Percentiles rank a stretch among this genome's conserved stretches.
Conservation (phyloP, 2,113 vertebrate genomes). For the Trachemys scripta region DNA sequence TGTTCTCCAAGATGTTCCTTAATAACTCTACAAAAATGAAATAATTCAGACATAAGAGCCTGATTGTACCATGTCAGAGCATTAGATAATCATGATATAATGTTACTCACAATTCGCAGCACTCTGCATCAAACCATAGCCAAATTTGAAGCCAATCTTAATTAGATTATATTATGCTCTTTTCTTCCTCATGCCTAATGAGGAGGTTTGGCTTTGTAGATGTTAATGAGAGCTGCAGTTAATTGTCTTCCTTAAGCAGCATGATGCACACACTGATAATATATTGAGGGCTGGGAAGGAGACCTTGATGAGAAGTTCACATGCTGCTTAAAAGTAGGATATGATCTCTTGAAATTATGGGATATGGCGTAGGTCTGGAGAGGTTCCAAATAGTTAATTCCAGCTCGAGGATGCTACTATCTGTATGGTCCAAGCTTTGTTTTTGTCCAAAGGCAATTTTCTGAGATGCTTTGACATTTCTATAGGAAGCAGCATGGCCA, state of each 20-base stretch:
- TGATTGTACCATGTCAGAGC: conserved; percentile 19
- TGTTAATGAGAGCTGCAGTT: conserved; percentile 76
- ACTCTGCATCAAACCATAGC: conserved; percentile 48
- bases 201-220: conserved; percentile 71
- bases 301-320: conserved; percentile 62
- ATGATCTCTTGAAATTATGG: conserved; percentile 22
- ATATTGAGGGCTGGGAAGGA: conserved; percentile 29
- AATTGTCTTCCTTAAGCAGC: conserved; percentile 71
- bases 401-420: neutral
- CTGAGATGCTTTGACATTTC: conserved; percentile 17
- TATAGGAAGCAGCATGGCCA: neutral
- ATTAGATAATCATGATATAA: conserved; percentile 44
- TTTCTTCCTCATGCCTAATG: conserved; percentile 75
- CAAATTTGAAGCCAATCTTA: conserved; percentile 72
- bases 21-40: conserved; percentile 86
- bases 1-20: conserved; percentile 97
- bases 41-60: neutral
- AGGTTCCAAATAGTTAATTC: neutral
- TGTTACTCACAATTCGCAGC: conserved; percentile 10
- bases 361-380: conserved; percentile 26
- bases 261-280: conserved; percentile 61
- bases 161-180: conserved; percentile 72
- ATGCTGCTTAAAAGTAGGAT: neutral
- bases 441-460: conserved; percentile 2
- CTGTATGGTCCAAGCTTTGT: neutral